These are phyloP conservation scores for Drosophila kambysellisi DNA, from an alignment of 2,888 invertebrate species.

Conservation along the genomic window DNA sequence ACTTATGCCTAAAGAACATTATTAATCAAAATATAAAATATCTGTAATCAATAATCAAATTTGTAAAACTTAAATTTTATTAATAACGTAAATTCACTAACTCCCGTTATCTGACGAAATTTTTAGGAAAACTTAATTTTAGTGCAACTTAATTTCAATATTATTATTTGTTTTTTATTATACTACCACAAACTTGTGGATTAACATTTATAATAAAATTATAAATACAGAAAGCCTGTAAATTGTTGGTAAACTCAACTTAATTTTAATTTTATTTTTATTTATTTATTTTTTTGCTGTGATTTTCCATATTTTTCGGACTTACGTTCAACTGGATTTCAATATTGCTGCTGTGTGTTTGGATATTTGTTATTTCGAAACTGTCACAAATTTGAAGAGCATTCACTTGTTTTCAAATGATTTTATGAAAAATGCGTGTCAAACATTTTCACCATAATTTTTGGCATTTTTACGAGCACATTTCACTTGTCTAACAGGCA, in stretches of 20 bases:
- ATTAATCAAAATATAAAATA: background rate
- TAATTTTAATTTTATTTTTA: background rate
- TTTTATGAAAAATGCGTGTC: conserved; percentile 36
- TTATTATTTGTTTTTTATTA: conserved; percentile 12
- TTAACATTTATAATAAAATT: background rate
- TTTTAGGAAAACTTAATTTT: background rate
- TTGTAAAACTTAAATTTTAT: background rate
- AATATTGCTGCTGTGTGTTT: conserved; percentile 42
- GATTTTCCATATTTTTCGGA: background rate
- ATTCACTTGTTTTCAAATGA: conserved; percentile 35
- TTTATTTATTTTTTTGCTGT: background rate
- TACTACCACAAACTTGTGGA: conserved; percentile 8
- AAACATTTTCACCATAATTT: conserved; percentile 30
- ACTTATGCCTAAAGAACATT: background rate
- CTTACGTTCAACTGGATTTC: conserved; percentile 46
- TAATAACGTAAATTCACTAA: background rate
- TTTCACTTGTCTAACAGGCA: conserved; percentile 36
- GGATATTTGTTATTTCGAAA: background rate
- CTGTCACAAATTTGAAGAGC: conserved; percentile 10
- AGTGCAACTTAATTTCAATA: conserved; percentile 24
- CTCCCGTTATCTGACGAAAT: background rate
- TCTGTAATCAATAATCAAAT: no score
- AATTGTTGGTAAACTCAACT: background rate
- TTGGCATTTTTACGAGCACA: conserved; percentile 31
- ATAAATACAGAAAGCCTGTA: background rate